Percentiles rank a stretch among this genome's conserved stretches.
These are phyloP conservation scores for Trachymyrmex cornetzi DNA, from an alignment of 1,140 invertebrate species.

Conservation along the genomic window DNA sequence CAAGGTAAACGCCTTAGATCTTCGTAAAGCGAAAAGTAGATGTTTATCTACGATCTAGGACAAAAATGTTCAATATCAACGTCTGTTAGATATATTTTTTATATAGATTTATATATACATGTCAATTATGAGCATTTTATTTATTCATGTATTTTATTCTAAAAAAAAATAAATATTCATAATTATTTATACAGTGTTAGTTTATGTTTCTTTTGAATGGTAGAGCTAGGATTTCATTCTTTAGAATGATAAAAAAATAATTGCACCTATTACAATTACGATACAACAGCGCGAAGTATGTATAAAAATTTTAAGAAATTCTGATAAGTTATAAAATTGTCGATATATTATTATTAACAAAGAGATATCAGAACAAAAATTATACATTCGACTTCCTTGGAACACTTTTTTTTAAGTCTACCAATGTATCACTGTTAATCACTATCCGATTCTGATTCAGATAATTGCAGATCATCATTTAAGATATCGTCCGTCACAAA, in stretches of 20 bases:
- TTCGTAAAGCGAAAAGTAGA: not conserved
- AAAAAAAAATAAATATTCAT: constrained; percentile 70
- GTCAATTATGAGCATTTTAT: constrained; percentile 55
- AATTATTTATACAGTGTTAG: constrained; percentile 37
- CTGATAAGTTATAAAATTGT: constrained; percentile 52
- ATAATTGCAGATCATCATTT: constrained; percentile 92
- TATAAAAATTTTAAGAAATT: constrained; percentile 60
- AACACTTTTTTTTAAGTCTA: constrained; percentile 16
- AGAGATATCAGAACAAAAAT: not conserved
- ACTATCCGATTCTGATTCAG: constrained; percentile 91
- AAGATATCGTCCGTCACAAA: constrained; percentile 88
- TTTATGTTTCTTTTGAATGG: constrained; percentile 11
- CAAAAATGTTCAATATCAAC: constrained; percentile 8
- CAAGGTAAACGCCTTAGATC: not conserved
- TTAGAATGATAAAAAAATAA: constrained; percentile 25
- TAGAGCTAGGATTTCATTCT: not conserved
- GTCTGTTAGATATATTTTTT: constrained; percentile 15
- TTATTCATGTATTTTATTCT: constrained; percentile 71
- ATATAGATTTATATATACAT: not conserved
- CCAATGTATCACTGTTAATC: constrained; percentile 78
- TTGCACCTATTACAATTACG: constrained; percentile 33
- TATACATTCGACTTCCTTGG: constrained; percentile 1
- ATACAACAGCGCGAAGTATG: constrained; percentile 13
- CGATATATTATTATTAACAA: not conserved
- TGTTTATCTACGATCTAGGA: not conserved